Percentiles rank a stretch among this genome's conserved stretches.
Conservation (phyloP, 2,113 vertebrate species). For the Lampris incognitus region DNA sequence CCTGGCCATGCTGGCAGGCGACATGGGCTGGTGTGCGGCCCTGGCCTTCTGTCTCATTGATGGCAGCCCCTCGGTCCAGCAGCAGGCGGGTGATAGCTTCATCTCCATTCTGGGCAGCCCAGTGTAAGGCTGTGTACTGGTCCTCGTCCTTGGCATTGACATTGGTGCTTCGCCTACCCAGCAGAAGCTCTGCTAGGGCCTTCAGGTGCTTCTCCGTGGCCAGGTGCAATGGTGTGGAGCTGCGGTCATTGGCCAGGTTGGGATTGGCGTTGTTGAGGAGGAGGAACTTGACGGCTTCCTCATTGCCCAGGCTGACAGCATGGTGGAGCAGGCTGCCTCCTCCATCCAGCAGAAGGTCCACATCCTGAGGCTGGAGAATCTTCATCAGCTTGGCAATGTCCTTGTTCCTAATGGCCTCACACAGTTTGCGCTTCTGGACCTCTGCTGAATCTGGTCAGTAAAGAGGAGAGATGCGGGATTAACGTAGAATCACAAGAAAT, state of each 20-base stretch:
- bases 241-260: conserved; percentile 87
- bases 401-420: conserved; percentile 89
- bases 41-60: conserved; percentile 89
- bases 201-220: conserved; percentile 89
- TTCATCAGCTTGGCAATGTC: conserved; percentile 96
- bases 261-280: conserved; percentile 93
- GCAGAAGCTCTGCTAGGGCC: conserved; percentile 88
- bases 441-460: conserved; percentile 87
- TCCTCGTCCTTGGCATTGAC: conserved; percentile 95
- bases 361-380: conserved; percentile 98
- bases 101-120: conserved; percentile 92
- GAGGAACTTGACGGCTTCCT: conserved; percentile 95
- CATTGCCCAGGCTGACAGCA: conserved; percentile 88
- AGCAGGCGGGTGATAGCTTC: conserved; percentile 90
- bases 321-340: conserved; percentile 91
- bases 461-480: background rate
- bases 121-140: conserved; percentile 96
- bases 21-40: conserved; percentile 93
- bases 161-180: conserved; percentile 90
- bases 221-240: conserved; percentile 91
- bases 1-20: conserved; percentile 96
- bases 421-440: conserved; percentile 91
- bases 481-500: background rate
- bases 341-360: conserved; percentile 90
- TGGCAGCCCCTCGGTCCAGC: conserved; percentile 86